These are phyloP conservation scores for Apoderus coryli DNA, from an alignment of 2,888 invertebrate genomes.

Conservation along the genomic window DNA sequence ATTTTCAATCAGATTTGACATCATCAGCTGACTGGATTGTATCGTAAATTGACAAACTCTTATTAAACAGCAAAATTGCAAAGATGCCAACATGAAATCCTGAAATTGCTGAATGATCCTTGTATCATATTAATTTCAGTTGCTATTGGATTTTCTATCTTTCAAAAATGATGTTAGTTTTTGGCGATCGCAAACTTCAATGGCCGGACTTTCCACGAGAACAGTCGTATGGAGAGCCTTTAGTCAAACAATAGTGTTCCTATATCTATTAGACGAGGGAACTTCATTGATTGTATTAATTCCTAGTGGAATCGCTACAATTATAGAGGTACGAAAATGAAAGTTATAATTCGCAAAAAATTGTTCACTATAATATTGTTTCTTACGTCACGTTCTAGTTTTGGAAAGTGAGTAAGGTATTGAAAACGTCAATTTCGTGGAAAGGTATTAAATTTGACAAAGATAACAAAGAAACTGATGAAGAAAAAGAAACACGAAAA, in stretches of 20 bases:
- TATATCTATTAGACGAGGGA: conserved; percentile 83
- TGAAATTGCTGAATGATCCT: no score
- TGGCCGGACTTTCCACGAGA: conserved; percentile 79
- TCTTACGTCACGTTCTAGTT: conserved; percentile 37
- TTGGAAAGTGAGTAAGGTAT: conserved; percentile 91
- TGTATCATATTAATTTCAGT: conserved; percentile 48
- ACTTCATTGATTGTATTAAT: conserved; percentile 79
- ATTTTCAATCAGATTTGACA: no score
- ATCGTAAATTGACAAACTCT: no score
- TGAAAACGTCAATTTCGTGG: conserved; percentile 43
- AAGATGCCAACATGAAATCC: no score
- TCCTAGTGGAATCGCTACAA: conserved; percentile 70
- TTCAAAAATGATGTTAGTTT: conserved; percentile 96
- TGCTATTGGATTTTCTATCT: conserved; percentile 90
- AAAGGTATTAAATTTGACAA: conserved; percentile 30
- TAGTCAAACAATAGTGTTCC: conserved; percentile 79
- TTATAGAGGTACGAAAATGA: conserved; percentile 63
- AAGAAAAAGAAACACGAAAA: conserved; percentile 66
- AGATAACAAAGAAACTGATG: conserved; percentile 34
- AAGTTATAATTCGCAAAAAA: background rate
- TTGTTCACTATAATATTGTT: background rate
- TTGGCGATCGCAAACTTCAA: conserved; percentile 74
- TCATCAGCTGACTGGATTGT: no score
- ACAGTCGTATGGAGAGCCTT: conserved; percentile 90
- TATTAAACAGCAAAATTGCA: no score